These are phyloP conservation scores for Phaonia tiefii DNA, from an alignment of 2,888 invertebrate species.

Conservation along the genomic window DNA sequence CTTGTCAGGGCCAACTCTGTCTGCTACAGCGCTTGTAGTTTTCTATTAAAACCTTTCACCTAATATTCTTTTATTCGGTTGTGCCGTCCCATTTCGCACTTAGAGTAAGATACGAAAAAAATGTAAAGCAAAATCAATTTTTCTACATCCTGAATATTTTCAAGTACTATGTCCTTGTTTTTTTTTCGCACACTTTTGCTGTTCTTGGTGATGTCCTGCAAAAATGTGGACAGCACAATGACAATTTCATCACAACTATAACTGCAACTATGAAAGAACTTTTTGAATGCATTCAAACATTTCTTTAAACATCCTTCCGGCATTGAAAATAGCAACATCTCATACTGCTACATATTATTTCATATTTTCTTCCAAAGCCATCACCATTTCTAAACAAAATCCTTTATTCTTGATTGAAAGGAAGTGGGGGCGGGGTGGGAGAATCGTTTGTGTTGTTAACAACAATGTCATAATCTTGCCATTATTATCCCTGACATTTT, in stretches of 20 bases:
- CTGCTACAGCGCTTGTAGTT: too few species aligned
- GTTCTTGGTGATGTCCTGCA: background rate
- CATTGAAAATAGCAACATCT: constrained; percentile 51
- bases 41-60: background rate
- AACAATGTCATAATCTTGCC: constrained; percentile 65
- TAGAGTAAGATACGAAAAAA: constrained; percentile 4
- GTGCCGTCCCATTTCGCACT: constrained; percentile 8
- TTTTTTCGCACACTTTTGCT: too few species aligned
- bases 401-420: background rate
- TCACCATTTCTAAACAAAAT: too few species aligned
- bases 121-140: constrained; percentile 35
- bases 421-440: background rate
- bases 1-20: too few species aligned
- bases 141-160: constrained; percentile 40
- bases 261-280: constrained; percentile 34
- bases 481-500: constrained; percentile 66
- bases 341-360: constrained; percentile 27
- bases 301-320: constrained; percentile 60
- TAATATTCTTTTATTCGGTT: background rate
- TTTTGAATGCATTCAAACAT: constrained; percentile 45
- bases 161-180: constrained; percentile 19
- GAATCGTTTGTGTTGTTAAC: constrained; percentile 51
- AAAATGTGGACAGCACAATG: constrained; percentile 50
- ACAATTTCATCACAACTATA: constrained; percentile 38
- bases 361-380: constrained; percentile 12